Evolutionary conservation across 2,797 vertebrate genomes (phyloP).

Genomic region (Sebastes melanostomus): DNA sequence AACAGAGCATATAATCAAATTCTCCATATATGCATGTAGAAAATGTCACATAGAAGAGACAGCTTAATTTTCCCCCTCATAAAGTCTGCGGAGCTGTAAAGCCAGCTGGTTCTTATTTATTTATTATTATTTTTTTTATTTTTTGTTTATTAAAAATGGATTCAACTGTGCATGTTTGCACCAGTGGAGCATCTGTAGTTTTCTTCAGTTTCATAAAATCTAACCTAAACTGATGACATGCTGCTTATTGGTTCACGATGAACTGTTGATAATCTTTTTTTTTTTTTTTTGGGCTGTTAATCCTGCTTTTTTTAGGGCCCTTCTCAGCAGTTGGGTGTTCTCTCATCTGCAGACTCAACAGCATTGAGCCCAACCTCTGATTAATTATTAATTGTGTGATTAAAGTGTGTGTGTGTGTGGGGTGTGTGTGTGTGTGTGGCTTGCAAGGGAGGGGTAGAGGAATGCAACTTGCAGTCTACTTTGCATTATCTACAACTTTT

Average conservation of each 20-base stretch:
- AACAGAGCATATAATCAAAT: conserved; percentile 48
- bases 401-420: conserved; percentile 56
- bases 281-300: conserved; percentile 34
- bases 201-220: conserved; percentile 36
- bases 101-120: conserved; percentile 9
- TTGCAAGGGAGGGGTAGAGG: conserved; percentile 5
- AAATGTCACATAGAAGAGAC: conserved; percentile 58
- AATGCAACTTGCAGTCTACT: conserved; percentile 50
- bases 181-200: conserved; percentile 35
- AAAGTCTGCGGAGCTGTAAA: conserved; percentile 40
- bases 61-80: conserved; percentile 44
- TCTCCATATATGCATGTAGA: conserved; percentile 48
- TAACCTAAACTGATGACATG: conserved; percentile 40
- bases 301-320: conserved; percentile 38
- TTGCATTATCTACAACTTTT: conserved; percentile 47
- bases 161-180: conserved; percentile 18
- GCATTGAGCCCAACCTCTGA: conserved; percentile 70
- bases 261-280: conserved; percentile 21
- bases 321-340: conserved; percentile 63
- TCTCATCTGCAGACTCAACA: conserved; percentile 77
- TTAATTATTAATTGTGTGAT: conserved; percentile 79
- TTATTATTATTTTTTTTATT: conserved; percentile 22
- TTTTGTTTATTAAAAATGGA: conserved; percentile 49
- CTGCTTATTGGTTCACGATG: conserved; percentile 41
- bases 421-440: conserved; percentile 7